Conservation (phyloP, 2,888 invertebrate genomes). For the Thymelicus sylvestris region DNA sequence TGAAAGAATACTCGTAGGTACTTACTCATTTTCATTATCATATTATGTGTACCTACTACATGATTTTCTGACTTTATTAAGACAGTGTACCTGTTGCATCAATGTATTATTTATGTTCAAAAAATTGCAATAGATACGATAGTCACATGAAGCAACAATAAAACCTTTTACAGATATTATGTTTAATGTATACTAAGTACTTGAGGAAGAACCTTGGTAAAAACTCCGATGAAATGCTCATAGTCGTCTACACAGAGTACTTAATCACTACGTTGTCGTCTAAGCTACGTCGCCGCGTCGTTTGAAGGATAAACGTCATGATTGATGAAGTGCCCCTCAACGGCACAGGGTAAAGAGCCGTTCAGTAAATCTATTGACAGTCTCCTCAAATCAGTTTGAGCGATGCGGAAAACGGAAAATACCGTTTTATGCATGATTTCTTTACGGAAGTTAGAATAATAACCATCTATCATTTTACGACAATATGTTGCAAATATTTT, state of each 20-base stretch:
- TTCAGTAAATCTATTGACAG: slow-evolving; percentile 2
- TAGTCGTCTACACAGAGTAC: not conserved
- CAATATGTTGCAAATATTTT: too few species aligned
- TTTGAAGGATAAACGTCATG: not conserved
- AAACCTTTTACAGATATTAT: too few species aligned
- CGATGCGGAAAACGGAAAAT: slow-evolving; percentile 1
- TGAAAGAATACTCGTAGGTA: too few species aligned
- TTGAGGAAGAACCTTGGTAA: not conserved
- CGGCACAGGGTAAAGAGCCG: not conserved
- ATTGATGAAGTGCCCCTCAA: slow-evolving; percentile 1
- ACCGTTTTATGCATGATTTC: not conserved
- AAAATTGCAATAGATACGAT: too few species aligned
- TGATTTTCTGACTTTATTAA: too few species aligned
- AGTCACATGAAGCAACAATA: too few species aligned
- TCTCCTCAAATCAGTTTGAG: slow-evolving; percentile 6
- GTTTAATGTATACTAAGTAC: not conserved
- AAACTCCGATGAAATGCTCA: not conserved
- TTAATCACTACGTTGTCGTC: too few species aligned
- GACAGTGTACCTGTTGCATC: too few species aligned
- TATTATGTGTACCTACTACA: too few species aligned
- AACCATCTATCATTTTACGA: not conserved
- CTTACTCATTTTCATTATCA: too few species aligned
- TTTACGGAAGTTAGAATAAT: not conserved
- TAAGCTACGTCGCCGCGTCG: not conserved
- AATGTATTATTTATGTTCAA: too few species aligned